These are phyloP conservation scores for Macroramphosus scolopax DNA, from an alignment of 2,797 vertebrate species.

Conservation along the genomic window DNA sequence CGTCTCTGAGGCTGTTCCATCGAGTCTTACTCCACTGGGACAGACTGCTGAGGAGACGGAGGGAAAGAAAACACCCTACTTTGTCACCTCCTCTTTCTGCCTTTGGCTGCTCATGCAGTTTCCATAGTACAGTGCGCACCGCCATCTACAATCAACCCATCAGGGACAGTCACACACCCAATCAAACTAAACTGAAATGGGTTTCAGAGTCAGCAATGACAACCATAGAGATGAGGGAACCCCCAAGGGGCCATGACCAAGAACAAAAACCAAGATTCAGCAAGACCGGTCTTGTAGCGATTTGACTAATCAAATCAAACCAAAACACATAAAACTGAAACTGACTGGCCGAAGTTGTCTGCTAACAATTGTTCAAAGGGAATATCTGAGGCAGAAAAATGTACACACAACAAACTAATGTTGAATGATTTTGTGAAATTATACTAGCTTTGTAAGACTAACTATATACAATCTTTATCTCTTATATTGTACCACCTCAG, in stretches of 20 bases:
- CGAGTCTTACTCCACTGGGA: conserved; percentile 35
- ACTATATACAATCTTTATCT: too few species aligned
- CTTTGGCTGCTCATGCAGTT: conserved; percentile 19
- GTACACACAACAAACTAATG: neutral
- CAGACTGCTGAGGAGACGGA: conserved; percentile 11
- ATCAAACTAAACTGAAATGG: conserved; percentile 13
- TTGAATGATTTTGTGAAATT: too few species aligned
- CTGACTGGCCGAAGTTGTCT: too few species aligned
- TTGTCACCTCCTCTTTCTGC: conserved; percentile 14
- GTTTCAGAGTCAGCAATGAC: conserved; percentile 20
- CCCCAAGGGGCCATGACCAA: conserved; percentile 2
- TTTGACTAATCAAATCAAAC: neutral
- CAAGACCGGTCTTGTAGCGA: neutral
- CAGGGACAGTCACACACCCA: conserved; percentile 21
- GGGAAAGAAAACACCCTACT: conserved; percentile 5
- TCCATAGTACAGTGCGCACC: conserved; percentile 16
- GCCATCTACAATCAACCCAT: conserved; percentile 21
- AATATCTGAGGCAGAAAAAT: neutral
- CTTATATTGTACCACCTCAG: too few species aligned
- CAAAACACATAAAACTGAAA: too few species aligned
- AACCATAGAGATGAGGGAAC: conserved; percentile 27
- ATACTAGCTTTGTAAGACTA: too few species aligned
- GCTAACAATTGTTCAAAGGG: neutral
- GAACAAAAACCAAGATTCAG: conserved; percentile 4
- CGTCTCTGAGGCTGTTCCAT: conserved; percentile 47